Evolutionary conservation across 2,113 vertebrate genomes (phyloP), one percentile per base, ranked within the genome.

Genomic region (Notarius quadriscutis): DNA sequence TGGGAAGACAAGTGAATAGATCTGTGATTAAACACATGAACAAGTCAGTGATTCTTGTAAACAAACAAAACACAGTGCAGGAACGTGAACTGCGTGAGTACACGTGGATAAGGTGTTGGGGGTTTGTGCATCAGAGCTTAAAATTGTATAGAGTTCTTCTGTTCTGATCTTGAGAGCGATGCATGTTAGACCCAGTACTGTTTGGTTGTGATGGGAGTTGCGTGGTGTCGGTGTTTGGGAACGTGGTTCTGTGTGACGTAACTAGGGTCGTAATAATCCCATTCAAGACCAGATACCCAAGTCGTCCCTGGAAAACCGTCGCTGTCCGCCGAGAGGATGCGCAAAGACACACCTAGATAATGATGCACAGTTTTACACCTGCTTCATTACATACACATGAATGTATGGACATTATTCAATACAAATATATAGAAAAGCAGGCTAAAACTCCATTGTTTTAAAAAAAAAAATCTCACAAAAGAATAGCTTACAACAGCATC

Each of bases 181-280:
- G 65, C 8, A 11, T 22, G 15, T 93, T 84, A 96, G 1, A 97
- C 95, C 96, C 96, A 96, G 92, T 96, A 96, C 11, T 91, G 88
- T 83, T 92, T 96, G 65, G 88, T 91, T 88, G 94, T 93, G 30
- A 93, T 85, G 7, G 90, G 86, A 9, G 95, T 94, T 71, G 91
- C 84, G 48, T 91, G 94, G 65, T 90, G 89, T 87, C 94, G 92
- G n/a, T 93, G 94, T 88, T 92, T 94, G 65, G 91, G 90, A 7
- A 95, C 80, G 78, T 93, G 92, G 50, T 94, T 95, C 87, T 94
- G 94, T 48, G 91, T 94, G 90, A 95, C 94, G 27, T 96, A 96
- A 86, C 94, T 94, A 0, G 96, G 96, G 92, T 97, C 95, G 0
- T 96, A 96, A 82, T 96, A 96, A 88, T 97, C 96, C 96, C 96